These are phyloP conservation scores for Tachysurus vachellii DNA, from an alignment of 2,113 vertebrate species.

Conservation along the genomic window DNA sequence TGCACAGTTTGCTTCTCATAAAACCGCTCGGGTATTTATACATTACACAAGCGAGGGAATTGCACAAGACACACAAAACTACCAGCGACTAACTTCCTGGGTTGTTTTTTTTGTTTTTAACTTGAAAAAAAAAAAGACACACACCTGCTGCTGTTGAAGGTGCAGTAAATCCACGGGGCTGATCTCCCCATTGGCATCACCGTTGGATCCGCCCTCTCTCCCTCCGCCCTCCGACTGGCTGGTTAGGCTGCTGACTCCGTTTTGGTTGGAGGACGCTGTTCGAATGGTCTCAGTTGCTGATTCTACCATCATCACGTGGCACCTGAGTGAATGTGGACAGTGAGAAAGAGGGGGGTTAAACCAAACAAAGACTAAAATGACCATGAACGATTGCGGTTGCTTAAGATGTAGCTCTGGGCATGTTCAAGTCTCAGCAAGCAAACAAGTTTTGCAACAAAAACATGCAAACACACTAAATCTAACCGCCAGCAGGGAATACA, in stretches of 20 bases:
- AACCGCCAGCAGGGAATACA: constrained; percentile 34
- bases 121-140: constrained; percentile 38
- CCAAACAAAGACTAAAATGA: constrained; percentile 38
- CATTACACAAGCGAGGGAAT: constrained; percentile 40
- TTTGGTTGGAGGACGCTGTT: constrained; percentile 90
- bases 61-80: constrained; percentile 48
- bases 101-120: neutral
- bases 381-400: constrained; percentile 57
- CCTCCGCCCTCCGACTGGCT: constrained; percentile 87
- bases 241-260: constrained; percentile 94
- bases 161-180: constrained; percentile 94
- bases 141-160: constrained; percentile 98
- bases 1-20: constrained; percentile 30
- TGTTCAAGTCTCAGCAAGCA: constrained; percentile 54
- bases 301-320: constrained; percentile 99
- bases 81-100: constrained; percentile 35
- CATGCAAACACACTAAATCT: constrained; percentile 53
- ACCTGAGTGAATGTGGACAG: constrained; percentile 62
- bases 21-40: constrained; percentile 41
- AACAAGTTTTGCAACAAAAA: constrained; percentile 58
- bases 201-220: constrained; percentile 77
- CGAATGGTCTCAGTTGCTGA: constrained; percentile 99
- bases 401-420: constrained; percentile 52
- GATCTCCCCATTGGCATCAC: constrained; percentile 93
- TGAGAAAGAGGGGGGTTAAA: constrained; percentile 23